A percentile compares a stretch with the other conserved stretches of the same genome.
Conservation (phyloP, 2,797 vertebrate species). For the Darevskia nairensis region DNA sequence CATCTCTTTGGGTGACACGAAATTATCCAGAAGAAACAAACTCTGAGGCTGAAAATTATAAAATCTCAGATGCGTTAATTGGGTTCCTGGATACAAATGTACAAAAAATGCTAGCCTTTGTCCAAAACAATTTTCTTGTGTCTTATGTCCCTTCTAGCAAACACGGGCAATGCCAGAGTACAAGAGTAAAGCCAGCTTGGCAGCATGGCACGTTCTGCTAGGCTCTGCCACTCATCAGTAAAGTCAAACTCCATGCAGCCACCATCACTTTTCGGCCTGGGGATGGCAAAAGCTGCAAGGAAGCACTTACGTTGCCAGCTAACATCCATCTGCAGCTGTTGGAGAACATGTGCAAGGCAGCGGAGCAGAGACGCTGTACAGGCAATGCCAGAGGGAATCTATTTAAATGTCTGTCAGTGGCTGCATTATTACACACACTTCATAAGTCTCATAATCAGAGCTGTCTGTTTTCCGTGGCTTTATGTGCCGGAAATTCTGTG, state of each 20-base stretch:
- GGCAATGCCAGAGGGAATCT: conserved; percentile 36
- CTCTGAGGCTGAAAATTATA: neutral
- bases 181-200: neutral
- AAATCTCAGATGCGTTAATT: conserved; percentile 22
- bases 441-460: conserved; percentile 38
- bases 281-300: conserved; percentile 16
- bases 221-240: conserved; percentile 5
- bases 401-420: conserved; percentile 22
- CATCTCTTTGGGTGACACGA: neutral
- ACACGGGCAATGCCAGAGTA: neutral
- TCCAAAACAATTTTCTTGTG: conserved; percentile 7
- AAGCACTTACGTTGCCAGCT: neutral
- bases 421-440: conserved; percentile 31
- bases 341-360: conserved; percentile 1
- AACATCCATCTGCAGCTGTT: conserved; percentile 30
- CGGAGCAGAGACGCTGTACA: neutral
- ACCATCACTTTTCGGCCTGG: neutral
- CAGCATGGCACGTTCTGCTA: neutral
- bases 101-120: conserved; percentile 14
- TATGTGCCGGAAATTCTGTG: neutral
- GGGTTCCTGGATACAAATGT: conserved; percentile 20
- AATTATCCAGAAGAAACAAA: neutral
- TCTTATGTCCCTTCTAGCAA: neutral
- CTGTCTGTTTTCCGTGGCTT: conserved; percentile 19
- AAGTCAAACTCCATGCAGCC: neutral